Conservation (phyloP, 1,140 invertebrate species). For the Listronotus oregonensis region DNA sequence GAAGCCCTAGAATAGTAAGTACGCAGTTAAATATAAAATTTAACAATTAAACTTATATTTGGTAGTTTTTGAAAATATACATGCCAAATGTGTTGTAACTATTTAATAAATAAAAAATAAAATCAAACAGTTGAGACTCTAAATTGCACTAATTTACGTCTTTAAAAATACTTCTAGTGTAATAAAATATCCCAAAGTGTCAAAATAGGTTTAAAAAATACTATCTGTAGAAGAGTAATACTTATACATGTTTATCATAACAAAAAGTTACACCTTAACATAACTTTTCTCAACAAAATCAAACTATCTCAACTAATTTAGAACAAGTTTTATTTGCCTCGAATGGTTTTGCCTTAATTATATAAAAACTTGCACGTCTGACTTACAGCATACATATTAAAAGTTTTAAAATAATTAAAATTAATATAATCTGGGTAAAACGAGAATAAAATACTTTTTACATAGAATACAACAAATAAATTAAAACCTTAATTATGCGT, state of each 20-base stretch:
- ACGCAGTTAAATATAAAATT: no score
- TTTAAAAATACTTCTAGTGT: constrained; percentile 3
- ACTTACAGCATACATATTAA: no score
- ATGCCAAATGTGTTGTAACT: no score
- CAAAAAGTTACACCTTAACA: background rate
- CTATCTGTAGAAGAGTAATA: background rate
- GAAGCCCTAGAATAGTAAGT: no score
- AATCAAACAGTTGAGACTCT: no score
- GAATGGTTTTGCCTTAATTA: background rate
- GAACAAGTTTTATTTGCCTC: background rate
- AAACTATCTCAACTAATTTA: background rate
- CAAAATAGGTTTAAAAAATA: background rate
- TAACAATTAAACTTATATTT: no score
- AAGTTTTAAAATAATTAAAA: constrained; percentile 10
- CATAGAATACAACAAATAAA: constrained; percentile 27
- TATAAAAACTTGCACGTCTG: no score
- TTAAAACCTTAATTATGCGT: constrained; percentile 6
- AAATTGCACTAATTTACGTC: no score
- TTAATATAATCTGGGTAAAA: constrained; percentile 11
- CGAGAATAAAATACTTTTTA: constrained; percentile 18
- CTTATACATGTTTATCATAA: background rate
- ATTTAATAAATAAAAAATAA: no score
- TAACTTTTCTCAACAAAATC: background rate
- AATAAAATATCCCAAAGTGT: background rate
- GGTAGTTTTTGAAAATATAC: no score